These are phyloP conservation scores for Ormia ochracea DNA, from an alignment of 2,888 invertebrate species.

Conservation along the genomic window DNA sequence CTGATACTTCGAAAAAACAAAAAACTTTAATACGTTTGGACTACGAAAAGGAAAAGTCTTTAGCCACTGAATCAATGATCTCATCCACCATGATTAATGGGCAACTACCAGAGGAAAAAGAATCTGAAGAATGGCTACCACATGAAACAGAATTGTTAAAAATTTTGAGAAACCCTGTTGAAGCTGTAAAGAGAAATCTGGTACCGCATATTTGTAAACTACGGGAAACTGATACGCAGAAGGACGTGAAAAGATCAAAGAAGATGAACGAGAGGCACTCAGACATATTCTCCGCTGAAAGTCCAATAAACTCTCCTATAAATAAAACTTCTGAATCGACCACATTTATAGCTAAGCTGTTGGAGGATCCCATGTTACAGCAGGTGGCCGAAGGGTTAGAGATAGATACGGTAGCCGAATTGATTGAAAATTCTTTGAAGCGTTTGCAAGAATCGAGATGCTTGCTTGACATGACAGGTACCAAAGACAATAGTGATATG, in stretches of 20 bases:
- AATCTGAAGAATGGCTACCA: conserved; percentile 66
- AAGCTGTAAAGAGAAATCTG: conserved; percentile 85
- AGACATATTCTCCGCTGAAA: conserved; percentile 39
- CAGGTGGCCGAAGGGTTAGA: conserved; percentile 81
- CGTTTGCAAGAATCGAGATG: conserved; percentile 78
- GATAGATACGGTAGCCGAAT: conserved; percentile 80
- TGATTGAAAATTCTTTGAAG: conserved; percentile 83
- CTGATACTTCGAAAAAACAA: conserved; percentile 67
- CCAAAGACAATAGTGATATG: conserved; percentile 77
- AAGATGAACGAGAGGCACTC: conserved; percentile 66
- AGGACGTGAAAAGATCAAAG: conserved; percentile 72
- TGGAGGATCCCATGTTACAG: conserved; percentile 82
- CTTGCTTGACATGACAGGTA: conserved; percentile 74
- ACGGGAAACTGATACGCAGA: conserved; percentile 70
- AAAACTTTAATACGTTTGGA: conserved; percentile 75
- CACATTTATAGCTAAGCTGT: conserved; percentile 80
- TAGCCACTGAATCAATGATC: conserved; percentile 25
- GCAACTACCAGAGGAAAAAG: conserved; percentile 34
- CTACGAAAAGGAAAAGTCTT: conserved; percentile 69
- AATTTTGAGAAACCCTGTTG: conserved; percentile 84
- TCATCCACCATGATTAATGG: conserved; percentile 27
- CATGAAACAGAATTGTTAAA: conserved; percentile 79
- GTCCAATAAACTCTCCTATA: neutral
- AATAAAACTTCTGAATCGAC: conserved; percentile 68
- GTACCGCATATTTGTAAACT: conserved; percentile 88